Base-by-base conservation (phyloP, 2,888 invertebrate species). In the Meta bourneti region DNA sequence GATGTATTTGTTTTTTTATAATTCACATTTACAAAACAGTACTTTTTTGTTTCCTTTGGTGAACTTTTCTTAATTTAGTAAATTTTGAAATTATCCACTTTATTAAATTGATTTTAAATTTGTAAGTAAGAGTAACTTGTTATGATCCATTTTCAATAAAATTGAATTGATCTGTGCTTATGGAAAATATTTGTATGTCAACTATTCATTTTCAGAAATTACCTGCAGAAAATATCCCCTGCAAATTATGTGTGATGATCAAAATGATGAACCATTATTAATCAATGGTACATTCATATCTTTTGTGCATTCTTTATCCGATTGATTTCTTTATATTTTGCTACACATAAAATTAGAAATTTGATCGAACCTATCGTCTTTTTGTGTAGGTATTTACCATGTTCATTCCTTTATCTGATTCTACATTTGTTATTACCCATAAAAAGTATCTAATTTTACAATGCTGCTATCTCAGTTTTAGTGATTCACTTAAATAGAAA, bases 261-360 rank as follows among this genome's bases (percentile, higher is more conserved):
- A 11, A 69, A 78, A 71, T 83, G 88, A 88, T 20, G 19, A 82
- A 71, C 34, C 82, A 78, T 89, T 89, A 61, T 54, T 89, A 71
- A 83, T 89, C 52, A 89, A 89, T 89, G 89, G 89, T 89, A 89
- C 78, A 70, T 51, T 61, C 75, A 20, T 54, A 34, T 51, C 7
- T 20, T 74, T n/a, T 84, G 34, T 75, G 6, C 61, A 6, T 34
- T 16, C 19, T 61, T 80, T 78, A 78, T 78, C 1, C 6, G 6
- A 72, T 72, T 72, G 4, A 19, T 72, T 72, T 19, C 1, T 72
- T 72, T 11, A n/a, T n/a, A 5, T 72, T 19, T 19, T 19, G 19
- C 20, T 69, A 69, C 7, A 13, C 16, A 69, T 13, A 19, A 6
- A n/a, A 34, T 34, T 34, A 34, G 34, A 4, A 2, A 34, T 2